Conservation (phyloP, 2,113 vertebrate genomes). For the Trogon melanurus region DNA sequence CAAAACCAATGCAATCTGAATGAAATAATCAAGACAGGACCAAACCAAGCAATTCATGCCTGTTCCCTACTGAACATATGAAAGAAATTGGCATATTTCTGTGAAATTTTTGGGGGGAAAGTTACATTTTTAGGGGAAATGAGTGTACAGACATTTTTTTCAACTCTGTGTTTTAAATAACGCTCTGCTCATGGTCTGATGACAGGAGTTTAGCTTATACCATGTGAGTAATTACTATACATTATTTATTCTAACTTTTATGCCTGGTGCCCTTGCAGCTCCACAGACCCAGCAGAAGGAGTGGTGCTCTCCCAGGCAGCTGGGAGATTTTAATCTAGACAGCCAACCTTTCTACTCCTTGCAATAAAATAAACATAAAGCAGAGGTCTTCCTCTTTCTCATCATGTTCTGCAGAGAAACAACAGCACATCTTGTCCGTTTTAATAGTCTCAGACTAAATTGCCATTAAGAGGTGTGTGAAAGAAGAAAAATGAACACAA, state of each 20-base stretch:
- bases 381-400: not conserved
- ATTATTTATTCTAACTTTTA: not conserved
- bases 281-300: not conserved
- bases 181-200: not conserved
- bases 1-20: not conserved
- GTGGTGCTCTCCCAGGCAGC: not conserved
- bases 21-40: not conserved
- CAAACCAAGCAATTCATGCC: not conserved
- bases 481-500: not conserved
- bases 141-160: not conserved
- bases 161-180: not conserved
- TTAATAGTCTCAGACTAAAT: not conserved
- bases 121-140: not conserved
- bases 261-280: not conserved
- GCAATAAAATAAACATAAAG: not conserved
- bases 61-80: not conserved
- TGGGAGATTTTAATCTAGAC: not conserved
- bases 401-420: not conserved
- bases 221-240: not conserved
- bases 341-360: not conserved
- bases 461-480: not conserved
- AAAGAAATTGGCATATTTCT: not conserved
- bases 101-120: not conserved
- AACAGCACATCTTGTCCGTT: rapidly evolving
- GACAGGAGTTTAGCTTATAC: not conserved